Conservation (phyloP, 2,797 vertebrate species). For the Dicrostonyx torquatus region DNA sequence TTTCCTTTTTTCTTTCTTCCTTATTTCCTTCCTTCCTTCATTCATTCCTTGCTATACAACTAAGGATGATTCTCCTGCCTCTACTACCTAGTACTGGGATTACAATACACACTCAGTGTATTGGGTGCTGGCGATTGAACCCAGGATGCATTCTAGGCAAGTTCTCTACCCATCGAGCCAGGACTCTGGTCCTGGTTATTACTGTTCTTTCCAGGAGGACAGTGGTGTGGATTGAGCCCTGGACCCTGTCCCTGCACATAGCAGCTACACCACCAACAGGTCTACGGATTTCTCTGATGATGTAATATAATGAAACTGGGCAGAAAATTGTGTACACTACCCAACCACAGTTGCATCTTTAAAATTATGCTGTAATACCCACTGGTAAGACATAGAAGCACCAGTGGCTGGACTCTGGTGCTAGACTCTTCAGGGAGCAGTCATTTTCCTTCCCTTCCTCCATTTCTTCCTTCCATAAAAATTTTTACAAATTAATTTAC, state of each 20-base stretch:
- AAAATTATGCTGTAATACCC: accelerated
- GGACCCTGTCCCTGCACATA: accelerated
- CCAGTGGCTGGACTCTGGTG: accelerated
- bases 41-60: not conserved
- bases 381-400: accelerated
- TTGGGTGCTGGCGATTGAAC: not conserved
- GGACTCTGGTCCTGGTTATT: not conserved
- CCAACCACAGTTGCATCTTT: accelerated
- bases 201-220: not conserved
- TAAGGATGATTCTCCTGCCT: not conserved
- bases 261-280: accelerated
- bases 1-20: not conserved
- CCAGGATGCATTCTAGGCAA: not conserved
- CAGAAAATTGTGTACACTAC: accelerated
- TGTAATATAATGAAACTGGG: accelerated
- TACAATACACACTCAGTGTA: not conserved
- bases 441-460: not conserved
- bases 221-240: accelerated
- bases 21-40: no score
- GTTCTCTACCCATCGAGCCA: not conserved
- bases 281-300: accelerated
- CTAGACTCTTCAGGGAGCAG: accelerated
- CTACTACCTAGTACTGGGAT: not conserved
- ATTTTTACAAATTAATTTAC: not conserved
- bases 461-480: not conserved